Base-by-base conservation (phyloP, 2,797 vertebrate genomes). In the Uromys caudimaculatus region DNA sequence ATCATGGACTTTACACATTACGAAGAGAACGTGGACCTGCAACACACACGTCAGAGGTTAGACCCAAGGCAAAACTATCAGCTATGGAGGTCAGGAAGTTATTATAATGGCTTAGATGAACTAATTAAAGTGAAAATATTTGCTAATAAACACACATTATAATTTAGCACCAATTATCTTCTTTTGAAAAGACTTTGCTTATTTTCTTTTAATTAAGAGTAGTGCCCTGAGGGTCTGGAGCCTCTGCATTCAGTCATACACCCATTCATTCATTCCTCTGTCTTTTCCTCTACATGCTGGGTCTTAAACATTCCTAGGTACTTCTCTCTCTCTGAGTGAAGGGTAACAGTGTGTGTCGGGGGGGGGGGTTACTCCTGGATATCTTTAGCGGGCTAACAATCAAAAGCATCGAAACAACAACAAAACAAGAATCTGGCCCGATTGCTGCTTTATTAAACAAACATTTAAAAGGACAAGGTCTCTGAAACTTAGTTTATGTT, bases 71-170 rank as follows among this genome's bases (percentile, higher is more conserved):
- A 83, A 92, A 95, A 71, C 83, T 44, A 69, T 5, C 62, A 89
- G 52, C 82, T 67, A 85, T 0, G 38, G 56, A 86, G 60, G 87
- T 82, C 23, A 89, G 64, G 91, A 92, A 92, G 93, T 56, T 85
- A 85, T 35, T 85, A 38, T 60, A 90, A 85, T 79, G 58, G 93
- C 69, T 52, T 82, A 95, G 19, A 64, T n/a, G 52, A 54, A 54
- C 32, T 91, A 90, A 50, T 50, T 90, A 91, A 96, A 62, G n/a
- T 73, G 1, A 38, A 95, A 95, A 81, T 54, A 77, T 89, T 86
- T 97, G 62, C 84, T 81, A 82, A 82, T 64, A 64, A 94, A 44
- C 29, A 81, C 21, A 14, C 27, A 85, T 73, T 87, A 81, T 84
- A 67, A 96, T 88, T 78, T 60, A 93, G 56, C 7, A 81, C 32